These are phyloP conservation scores for Agrypnus murinus DNA, from an alignment of 2,888 invertebrate species.

Conservation along the genomic window DNA sequence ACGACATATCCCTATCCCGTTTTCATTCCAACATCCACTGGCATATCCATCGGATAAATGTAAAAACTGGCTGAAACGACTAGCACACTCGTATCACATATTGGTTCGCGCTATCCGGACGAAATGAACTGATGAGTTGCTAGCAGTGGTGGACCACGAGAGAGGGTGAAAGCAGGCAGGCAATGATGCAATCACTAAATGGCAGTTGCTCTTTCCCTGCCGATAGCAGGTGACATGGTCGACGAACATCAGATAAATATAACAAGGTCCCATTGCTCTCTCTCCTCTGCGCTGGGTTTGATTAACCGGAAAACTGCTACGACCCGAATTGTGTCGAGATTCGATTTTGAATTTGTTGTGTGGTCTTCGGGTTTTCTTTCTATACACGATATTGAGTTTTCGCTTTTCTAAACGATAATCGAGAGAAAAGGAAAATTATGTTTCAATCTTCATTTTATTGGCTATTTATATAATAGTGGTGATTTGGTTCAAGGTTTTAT, in stretches of 20 bases:
- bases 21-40: background rate
- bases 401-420: slow-evolving; percentile 15
- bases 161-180: slow-evolving; percentile 39
- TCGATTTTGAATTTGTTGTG: slow-evolving; percentile 48
- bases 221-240: slow-evolving; percentile 56
- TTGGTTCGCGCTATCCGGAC: slow-evolving; percentile 37
- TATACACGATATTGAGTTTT: slow-evolving; percentile 23
- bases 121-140: slow-evolving; percentile 51
- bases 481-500: too few species aligned
- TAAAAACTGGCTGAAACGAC: slow-evolving; percentile 14
- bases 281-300: slow-evolving; percentile 37
- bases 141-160: slow-evolving; percentile 41
- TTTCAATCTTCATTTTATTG: too few species aligned
- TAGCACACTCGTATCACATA: slow-evolving; percentile 30
- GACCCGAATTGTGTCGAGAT: slow-evolving; percentile 39
- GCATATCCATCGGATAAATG: background rate
- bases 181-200: slow-evolving; percentile 52
- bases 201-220: slow-evolving; percentile 56
- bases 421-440: slow-evolving; percentile 2
- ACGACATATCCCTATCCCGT: background rate
- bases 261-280: slow-evolving; percentile 50
- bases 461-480: too few species aligned
- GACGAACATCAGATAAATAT: slow-evolving; percentile 56
- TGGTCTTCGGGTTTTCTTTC: slow-evolving; percentile 36
- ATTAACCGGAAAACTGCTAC: slow-evolving; percentile 49